Conservation (phyloP, 2,113 vertebrate genomes). For the Lates calcarifer region DNA sequence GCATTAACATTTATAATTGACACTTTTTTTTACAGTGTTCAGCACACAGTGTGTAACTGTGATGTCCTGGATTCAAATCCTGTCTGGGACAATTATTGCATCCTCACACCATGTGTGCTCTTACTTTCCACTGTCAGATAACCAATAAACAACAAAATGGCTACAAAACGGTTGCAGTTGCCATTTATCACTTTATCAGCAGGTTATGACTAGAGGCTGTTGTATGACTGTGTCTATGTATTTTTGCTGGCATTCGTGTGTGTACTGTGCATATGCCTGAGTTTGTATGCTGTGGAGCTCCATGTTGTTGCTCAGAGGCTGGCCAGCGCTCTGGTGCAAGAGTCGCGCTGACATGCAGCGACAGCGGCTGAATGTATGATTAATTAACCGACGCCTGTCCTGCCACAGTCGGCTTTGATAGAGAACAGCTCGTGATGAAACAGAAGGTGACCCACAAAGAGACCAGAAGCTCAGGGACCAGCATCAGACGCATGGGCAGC, state of each 20-base stretch:
- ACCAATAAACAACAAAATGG: not conserved
- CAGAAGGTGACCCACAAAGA: constrained; percentile 78
- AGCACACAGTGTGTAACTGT: not conserved
- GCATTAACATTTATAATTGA: not conserved
- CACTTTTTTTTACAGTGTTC: not conserved
- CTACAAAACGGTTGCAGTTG: not conserved
- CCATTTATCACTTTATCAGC: not conserved
- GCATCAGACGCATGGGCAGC: constrained; percentile 4
- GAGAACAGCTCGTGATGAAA: constrained; percentile 69
- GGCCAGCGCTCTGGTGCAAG: constrained; percentile 31
- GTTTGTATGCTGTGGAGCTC: constrained; percentile 33
- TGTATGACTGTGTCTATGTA: not conserved
- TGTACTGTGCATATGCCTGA: not conserved
- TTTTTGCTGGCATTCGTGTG: not conserved
- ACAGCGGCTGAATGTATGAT: constrained; percentile 72
- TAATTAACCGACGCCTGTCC: constrained; percentile 73
- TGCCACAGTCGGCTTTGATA: constrained; percentile 64
- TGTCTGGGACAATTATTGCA: not conserved
- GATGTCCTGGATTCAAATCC: constrained; percentile 9
- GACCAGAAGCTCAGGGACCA: constrained; percentile 49
- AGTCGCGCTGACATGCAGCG: constrained; percentile 50
- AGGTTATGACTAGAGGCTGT: not conserved
- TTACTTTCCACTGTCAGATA: not conserved
- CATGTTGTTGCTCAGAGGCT: constrained; percentile 40
- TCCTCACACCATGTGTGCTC: not conserved